A percentile compares a stretch with the other conserved stretches of the same genome.
Evolutionary conservation across 2,113 vertebrate genomes (phyloP).

Genomic region (Reinhardtius hippoglossoides): DNA sequence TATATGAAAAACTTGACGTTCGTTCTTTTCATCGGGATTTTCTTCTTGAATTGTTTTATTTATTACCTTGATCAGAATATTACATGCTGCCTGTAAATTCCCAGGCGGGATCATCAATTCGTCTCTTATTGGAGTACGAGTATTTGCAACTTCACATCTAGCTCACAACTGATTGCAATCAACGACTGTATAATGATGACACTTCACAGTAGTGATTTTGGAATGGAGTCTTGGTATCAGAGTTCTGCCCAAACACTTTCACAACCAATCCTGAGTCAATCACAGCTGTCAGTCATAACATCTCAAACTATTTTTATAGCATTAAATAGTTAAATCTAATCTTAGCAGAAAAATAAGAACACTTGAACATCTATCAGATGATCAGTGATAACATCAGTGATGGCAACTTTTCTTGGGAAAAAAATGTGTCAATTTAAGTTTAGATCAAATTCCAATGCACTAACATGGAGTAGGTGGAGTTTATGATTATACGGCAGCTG

Average conservation of each 20-base stretch:
- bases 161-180: neutral
- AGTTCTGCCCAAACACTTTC: too few species aligned
- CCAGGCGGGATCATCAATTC: neutral
- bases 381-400: too few species aligned
- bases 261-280: too few species aligned
- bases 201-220: neutral
- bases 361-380: too few species aligned
- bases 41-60: neutral
- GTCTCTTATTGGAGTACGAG: neutral
- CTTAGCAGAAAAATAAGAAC: too few species aligned
- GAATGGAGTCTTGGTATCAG: too few species aligned
- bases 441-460: too few species aligned
- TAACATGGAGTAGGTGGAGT: neutral
- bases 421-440: too few species aligned
- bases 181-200: neutral
- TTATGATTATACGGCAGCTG: neutral
- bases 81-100: neutral
- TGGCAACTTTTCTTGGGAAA: too few species aligned
- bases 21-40: neutral
- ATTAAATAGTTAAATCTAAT: too few species aligned
- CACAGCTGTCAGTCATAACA: too few species aligned
- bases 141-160: neutral
- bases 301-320: too few species aligned
- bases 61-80: neutral
- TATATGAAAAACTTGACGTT: neutral